Evolutionary conservation across 2,113 vertebrate genomes (phyloP).

Genomic region (Hystrix brachyura): DNA sequence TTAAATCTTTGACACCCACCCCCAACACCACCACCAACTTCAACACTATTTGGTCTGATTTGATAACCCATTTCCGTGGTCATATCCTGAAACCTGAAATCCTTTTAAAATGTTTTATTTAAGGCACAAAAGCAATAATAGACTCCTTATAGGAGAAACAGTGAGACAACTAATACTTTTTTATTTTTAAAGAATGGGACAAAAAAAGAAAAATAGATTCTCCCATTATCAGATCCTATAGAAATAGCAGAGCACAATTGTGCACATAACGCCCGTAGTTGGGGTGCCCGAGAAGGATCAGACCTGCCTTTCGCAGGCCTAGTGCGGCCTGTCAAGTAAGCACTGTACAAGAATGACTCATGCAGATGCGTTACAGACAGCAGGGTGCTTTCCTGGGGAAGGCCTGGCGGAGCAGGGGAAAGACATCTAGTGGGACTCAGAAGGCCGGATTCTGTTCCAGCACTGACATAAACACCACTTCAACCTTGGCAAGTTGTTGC

Average conservation of each 20-base stretch:
- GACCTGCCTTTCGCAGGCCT: background rate
- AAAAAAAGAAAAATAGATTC: background rate
- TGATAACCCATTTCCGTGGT: background rate
- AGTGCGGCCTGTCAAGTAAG: background rate
- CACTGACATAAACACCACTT: background rate
- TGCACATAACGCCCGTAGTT: background rate
- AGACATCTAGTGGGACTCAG: background rate
- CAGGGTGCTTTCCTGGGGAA: background rate
- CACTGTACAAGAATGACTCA: background rate
- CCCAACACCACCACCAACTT: background rate
- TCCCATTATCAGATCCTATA: background rate
- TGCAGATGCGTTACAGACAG: background rate
- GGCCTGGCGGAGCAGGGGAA: background rate
- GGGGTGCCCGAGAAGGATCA: background rate
- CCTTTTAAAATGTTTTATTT: background rate
- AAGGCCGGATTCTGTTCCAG: background rate
- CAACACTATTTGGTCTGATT: background rate
- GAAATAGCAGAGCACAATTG: background rate
- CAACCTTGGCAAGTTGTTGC: background rate
- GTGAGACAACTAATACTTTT: background rate
- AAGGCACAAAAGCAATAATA: background rate
- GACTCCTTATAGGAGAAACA: background rate
- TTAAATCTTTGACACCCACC: background rate
- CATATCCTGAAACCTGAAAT: background rate
- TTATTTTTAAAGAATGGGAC: background rate